A percentile compares a stretch with the other conserved stretches of the same genome.
Conservation (phyloP, 2,797 vertebrate genomes). For the Scarus forsteni region DNA sequence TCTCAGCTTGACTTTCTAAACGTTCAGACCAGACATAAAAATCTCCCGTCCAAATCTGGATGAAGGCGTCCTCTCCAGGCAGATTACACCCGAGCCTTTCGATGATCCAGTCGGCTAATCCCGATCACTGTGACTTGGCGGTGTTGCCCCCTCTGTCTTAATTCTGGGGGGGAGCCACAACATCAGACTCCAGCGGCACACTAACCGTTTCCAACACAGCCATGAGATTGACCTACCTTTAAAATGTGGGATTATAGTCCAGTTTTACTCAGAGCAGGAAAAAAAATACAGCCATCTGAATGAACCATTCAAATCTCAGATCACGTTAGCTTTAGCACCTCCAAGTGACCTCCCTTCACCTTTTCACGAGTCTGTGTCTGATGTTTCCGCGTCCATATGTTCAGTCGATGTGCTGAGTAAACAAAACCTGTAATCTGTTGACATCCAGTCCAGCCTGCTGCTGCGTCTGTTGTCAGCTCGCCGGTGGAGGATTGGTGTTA, state of each 20-base stretch:
- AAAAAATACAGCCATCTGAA: not conserved
- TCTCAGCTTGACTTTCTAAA: not conserved
- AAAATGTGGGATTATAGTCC: slow-evolving; percentile 38
- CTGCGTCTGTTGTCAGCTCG: slow-evolving; percentile 34
- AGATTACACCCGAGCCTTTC: slow-evolving; percentile 38
- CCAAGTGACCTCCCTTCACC: not conserved
- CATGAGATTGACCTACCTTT: slow-evolving; percentile 50
- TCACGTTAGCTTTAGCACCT: not conserved
- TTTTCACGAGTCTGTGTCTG: not conserved
- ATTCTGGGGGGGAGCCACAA: slow-evolving; percentile 2
- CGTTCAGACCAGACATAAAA: slow-evolving; percentile 1
- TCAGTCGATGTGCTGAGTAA: not conserved
- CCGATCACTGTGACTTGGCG: slow-evolving; percentile 49
- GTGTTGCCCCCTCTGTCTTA: slow-evolving; percentile 10
- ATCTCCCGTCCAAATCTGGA: slow-evolving; percentile 49
- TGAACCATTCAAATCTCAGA: not conserved
- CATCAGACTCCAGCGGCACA: not conserved
- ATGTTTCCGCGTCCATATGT: slow-evolving; percentile 1
- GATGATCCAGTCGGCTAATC: slow-evolving; percentile 61
- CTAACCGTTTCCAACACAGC: slow-evolving; percentile 10
- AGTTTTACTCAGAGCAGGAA: slow-evolving; percentile 2
- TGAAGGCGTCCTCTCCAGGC: slow-evolving; percentile 30
- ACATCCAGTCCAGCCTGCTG: not conserved
- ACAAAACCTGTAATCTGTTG: slow-evolving; percentile 19
- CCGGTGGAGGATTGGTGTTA: slow-evolving; percentile 55